Evolutionary conservation across 2,888 invertebrate species (phyloP).

Genomic region (Amphipyra tragopoginis): DNA sequence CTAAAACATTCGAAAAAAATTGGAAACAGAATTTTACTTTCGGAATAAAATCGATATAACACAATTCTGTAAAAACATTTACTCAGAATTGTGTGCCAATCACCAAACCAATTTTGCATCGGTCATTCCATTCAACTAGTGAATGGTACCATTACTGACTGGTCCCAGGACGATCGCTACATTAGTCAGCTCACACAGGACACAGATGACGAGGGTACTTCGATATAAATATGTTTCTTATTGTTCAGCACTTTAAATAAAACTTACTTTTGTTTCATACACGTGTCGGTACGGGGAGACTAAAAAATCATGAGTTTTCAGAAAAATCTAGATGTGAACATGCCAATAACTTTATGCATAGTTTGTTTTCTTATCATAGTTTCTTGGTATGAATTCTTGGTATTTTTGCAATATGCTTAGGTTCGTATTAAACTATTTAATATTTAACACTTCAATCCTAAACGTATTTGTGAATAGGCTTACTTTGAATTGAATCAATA

Average conservation of each 20-base stretch:
- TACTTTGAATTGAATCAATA: slow-evolving; percentile 6
- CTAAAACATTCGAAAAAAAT: too few species aligned
- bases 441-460: too few species aligned
- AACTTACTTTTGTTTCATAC: slow-evolving; percentile 8
- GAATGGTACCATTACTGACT: slow-evolving; percentile 32
- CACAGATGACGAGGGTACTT: slow-evolving; percentile 36
- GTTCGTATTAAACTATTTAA: too few species aligned
- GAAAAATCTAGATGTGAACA: too few species aligned
- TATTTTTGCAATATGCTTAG: too few species aligned
- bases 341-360: too few species aligned
- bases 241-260: slow-evolving; percentile 17
- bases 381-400: too few species aligned
- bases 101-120: too few species aligned
- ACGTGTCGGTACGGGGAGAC: background rate
- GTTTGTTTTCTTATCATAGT: too few species aligned
- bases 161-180: slow-evolving; percentile 16
- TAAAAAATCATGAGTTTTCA: background rate
- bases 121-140: background rate
- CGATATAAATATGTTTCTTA: slow-evolving; percentile 18
- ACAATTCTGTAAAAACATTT: background rate
- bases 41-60: too few species aligned
- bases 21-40: too few species aligned
- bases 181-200: slow-evolving; percentile 34
- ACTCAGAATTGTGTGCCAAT: background rate
- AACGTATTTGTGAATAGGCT: background rate